Conservation (phyloP, 2,113 vertebrate genomes). For the Austrofundulus limnaeus region DNA sequence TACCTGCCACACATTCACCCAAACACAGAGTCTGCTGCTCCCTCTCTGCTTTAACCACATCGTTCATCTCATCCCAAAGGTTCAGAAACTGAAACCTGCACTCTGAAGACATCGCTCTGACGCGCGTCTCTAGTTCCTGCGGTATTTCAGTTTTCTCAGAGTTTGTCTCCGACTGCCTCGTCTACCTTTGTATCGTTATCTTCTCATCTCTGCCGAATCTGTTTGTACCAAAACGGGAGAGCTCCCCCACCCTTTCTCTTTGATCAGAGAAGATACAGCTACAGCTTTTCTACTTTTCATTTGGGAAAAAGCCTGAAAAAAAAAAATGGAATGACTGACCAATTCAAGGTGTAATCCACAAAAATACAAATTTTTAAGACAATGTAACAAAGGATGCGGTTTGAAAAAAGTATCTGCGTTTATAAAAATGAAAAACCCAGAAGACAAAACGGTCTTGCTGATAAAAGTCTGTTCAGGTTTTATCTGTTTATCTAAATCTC, state of each 20-base stretch:
- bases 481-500: conserved; percentile 28
- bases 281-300: neutral
- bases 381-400: neutral
- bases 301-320: neutral
- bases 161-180: conserved; percentile 4
- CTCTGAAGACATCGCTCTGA: conserved; percentile 48
- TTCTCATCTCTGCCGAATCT: conserved; percentile 47
- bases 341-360: neutral
- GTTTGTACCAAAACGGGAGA: conserved; percentile 71
- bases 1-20: conserved; percentile 56
- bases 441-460: neutral
- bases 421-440: neutral
- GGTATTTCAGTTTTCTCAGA: neutral
- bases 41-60: conserved; percentile 21
- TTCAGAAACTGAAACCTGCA: conserved; percentile 73
- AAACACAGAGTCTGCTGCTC: conserved; percentile 29
- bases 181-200: conserved; percentile 24
- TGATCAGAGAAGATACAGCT: neutral
- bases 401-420: neutral
- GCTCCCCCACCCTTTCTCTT: conserved; percentile 9
- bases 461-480: neutral
- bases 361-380: neutral
- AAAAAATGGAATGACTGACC: neutral
- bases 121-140: neutral
- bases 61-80: conserved; percentile 63